phyloP scores from a whole-genome alignment of 2,888 invertebrate genomes.

The Toxonevra muliebris region DNA sequence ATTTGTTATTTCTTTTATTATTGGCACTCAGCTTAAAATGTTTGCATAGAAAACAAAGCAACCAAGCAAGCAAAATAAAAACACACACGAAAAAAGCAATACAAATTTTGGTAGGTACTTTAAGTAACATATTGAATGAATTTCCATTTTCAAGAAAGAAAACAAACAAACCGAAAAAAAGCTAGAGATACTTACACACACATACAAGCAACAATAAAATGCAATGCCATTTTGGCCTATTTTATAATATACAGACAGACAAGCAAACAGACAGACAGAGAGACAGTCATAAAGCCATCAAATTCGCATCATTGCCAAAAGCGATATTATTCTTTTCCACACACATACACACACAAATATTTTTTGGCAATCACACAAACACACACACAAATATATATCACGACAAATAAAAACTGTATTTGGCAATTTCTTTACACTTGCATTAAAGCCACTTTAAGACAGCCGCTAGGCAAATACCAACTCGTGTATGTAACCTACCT shows the following conservation, averaged over 20 bases:
- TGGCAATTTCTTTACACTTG: conserved; percentile 8
- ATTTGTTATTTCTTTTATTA: too few relatives aligned
- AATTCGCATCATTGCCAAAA: conserved; percentile 15
- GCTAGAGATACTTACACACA: too few relatives aligned
- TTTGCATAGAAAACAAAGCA: too few relatives aligned
- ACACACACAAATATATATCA: not conserved
- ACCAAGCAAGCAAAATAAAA: too few relatives aligned
- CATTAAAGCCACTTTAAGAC: conserved; percentile 23
- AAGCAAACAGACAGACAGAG: too few relatives aligned
- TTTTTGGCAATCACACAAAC: not conserved
- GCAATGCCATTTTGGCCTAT: conserved; percentile 9
- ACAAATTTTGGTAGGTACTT: too few relatives aligned
- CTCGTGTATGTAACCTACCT: not conserved
- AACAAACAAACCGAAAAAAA: not conserved
- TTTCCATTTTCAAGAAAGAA: not conserved
- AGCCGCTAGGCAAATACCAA: conserved; percentile 7
- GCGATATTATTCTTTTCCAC: not conserved
- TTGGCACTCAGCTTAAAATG: too few relatives aligned
- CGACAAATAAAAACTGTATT: not conserved
- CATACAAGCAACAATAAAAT: too few relatives aligned
- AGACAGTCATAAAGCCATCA: conserved; percentile 16
- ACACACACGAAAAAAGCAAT: too few relatives aligned
- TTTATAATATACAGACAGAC: not conserved
- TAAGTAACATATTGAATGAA: not conserved
- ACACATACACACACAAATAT: conserved; percentile 1